Evolutionary conservation across 2,113 vertebrate species (phyloP), one percentile per base, ranked within the genome.

Genomic region (Trachemys scripta): DNA sequence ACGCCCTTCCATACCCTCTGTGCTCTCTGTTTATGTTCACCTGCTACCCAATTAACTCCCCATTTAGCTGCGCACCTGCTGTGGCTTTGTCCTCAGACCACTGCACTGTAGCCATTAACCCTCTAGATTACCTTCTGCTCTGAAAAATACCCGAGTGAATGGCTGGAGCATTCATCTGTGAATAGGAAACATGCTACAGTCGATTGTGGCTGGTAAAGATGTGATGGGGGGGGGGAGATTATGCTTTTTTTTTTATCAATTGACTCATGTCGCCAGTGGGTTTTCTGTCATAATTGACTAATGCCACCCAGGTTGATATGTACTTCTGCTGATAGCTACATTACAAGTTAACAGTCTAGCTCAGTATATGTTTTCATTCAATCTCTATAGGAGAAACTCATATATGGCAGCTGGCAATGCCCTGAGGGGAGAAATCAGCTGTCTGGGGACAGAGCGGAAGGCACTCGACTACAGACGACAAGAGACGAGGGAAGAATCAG

Each of bases 31-130:
- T 98, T 97, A 95, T 93, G 90, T 89, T 98, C 97, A 98, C 98
- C 97, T 97, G 95, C 97, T 97, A 97, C 95, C 95, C 97, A 98
- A 96, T 98, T 97, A 98, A 95, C 95, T 96, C 96, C 95, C 94
- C 12, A 13, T 98, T 96, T 98, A 96, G 96, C 95, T 82, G 88
- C 38, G 83, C 95, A 97, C 97, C 96, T 92, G 93, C 93, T 84
- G 97, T 82, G 96, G 94, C 93, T 98, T 98, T 97, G 98, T 97
- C 92, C 92, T 96, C 94, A 92, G 92, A 96, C 95, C 93, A 90
- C 75, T 59, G 92, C 92, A 95, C 47, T 90, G 91, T 89, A 93
- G 94, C 95, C 97, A 97, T 98, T 98, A 98, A 98, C 96, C 96
- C 97, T 97, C 97, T 98, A 94, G 84, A 93, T 91, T 87, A 86